Base-by-base conservation (phyloP, 2,113 vertebrate genomes). In the Alouatta palliata region DNA sequence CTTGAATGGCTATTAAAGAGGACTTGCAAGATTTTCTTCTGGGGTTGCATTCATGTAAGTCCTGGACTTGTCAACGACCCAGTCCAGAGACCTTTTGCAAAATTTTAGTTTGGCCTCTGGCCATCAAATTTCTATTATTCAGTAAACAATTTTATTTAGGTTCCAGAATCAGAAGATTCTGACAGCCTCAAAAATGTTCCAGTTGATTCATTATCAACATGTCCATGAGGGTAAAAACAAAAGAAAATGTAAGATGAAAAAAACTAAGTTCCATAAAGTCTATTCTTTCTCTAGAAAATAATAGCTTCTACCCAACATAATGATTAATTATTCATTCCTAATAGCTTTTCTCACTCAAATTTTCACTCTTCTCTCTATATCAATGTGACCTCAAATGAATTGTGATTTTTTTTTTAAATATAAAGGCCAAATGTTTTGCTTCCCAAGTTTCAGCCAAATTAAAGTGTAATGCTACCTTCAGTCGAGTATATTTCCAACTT, bases 171-270 rank as follows among this genome's bases (percentile, higher is more conserved):
- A 66, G 30, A 94, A 68, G 75, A 83, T 25, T 61, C 47, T 92
- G 54, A 49, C 58, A 94, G 80, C 49, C 49, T 73, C 93, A 86
- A 85, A 97, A 25, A 66, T 95, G 11, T 80, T 87, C 52, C 75
- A 84, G 6, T 54, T 94, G 56, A 90, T 90, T 96, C 52, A 76
- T 82, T 43, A 91, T 87, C 87, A 91, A 68, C 94, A 95, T 82
- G 17, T 79, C 40, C 66, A 85, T 85, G 5, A 94, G 32, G 45
- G 1, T 83, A 40, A 89, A 92, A 81, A 81, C 70, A 86, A 82
- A 92, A 93, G 43, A 90, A 87, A 90, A 87, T 71, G 10, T 20
- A 86, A 95, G 45, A 58, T 92, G 52, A 20, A 25, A 25, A 47
- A 88, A 91, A 82, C 35, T 54, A 95, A 91, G 37, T 20, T 54